Percentiles rank a stretch among this genome's conserved stretches.
These are phyloP conservation scores for Drosophila insularis DNA, from an alignment of 1,140 invertebrate species.

Conservation along the genomic window DNA sequence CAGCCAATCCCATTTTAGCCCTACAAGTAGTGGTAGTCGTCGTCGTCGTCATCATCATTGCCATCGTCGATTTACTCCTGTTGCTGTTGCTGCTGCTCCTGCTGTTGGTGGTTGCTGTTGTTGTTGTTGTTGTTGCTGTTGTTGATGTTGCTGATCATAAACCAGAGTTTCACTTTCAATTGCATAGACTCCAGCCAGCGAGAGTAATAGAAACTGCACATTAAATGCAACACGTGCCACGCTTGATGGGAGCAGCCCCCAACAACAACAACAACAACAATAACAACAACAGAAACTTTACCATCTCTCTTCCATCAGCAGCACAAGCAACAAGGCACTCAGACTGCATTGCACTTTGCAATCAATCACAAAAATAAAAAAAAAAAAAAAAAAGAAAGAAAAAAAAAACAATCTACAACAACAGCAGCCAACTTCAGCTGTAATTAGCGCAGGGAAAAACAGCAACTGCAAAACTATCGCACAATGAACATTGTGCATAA, in stretches of 20 bases:
- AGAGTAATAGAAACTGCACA: slow-evolving; percentile 81
- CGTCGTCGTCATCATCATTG: slow-evolving; percentile 13
- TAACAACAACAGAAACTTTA: slow-evolving; percentile 17
- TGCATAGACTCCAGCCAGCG: slow-evolving; percentile 42
- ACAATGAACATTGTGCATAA: slow-evolving; percentile 70
- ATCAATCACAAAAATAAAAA: slow-evolving; percentile 62
- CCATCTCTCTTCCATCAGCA: slow-evolving; percentile 23
- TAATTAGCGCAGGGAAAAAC: slow-evolving; percentile 79
- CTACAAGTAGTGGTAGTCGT: slow-evolving; percentile 1
- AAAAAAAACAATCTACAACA: slow-evolving; percentile 22
- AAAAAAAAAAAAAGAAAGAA: slow-evolving; percentile 36
- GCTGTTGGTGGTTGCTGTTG: slow-evolving; percentile 25
- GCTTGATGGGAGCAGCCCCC: slow-evolving; percentile 72
- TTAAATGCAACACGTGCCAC: slow-evolving; percentile 78
- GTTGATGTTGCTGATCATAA: slow-evolving; percentile 51
- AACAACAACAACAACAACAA: slow-evolving; percentile 17
- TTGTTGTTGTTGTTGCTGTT: slow-evolving; percentile 28
- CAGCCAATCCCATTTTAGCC: not conserved
- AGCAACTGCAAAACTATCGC: slow-evolving; percentile 55
- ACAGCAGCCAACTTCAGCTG: slow-evolving; percentile 48
- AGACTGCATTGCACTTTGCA: slow-evolving; percentile 61
- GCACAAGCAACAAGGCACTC: slow-evolving; percentile 20
- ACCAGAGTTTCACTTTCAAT: slow-evolving; percentile 74
- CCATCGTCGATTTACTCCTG: slow-evolving; percentile 15
- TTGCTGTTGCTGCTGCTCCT: slow-evolving; percentile 1